Conservation (phyloP, 2,113 vertebrate species). For the Poeciliopsis occidentalis region DNA sequence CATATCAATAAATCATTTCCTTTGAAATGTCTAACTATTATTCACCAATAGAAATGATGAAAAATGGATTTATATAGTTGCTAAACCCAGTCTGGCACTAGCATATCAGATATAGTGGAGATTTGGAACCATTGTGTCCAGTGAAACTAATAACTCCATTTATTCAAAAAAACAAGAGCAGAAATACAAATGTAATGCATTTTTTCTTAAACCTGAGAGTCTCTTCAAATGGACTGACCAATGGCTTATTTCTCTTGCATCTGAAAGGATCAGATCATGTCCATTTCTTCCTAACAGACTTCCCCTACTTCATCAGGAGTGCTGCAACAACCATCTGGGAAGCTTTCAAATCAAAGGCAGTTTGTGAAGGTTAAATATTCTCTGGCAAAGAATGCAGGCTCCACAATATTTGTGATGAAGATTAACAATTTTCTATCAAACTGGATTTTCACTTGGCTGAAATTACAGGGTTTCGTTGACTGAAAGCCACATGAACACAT, state of each 20-base stretch:
- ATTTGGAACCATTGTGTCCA: background rate
- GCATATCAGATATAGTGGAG: background rate
- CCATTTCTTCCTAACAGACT: conserved; percentile 41
- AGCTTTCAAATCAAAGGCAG: conserved; percentile 48
- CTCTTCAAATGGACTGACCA: conserved; percentile 24
- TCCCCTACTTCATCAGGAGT: conserved; percentile 36
- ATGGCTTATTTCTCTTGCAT: conserved; percentile 20
- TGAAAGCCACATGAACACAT: conserved; percentile 30
- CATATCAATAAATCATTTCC: background rate
- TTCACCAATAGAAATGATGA: background rate
- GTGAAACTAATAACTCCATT: background rate
- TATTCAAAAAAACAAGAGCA: background rate
- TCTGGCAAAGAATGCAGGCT: conserved; percentile 34
- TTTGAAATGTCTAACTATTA: background rate
- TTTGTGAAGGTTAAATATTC: conserved; percentile 47
- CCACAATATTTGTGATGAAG: conserved; percentile 44
- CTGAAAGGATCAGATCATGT: conserved; percentile 33
- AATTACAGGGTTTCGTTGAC: conserved; percentile 47
- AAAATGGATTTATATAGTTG: background rate
- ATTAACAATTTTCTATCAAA: conserved; percentile 44
- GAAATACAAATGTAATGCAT: background rate
- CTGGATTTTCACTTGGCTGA: conserved; percentile 36
- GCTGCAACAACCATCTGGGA: conserved; percentile 44
- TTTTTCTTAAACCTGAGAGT: background rate
- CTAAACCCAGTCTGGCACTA: background rate